Conservation (phyloP, 2,113 vertebrate genomes). For the Hypomesus transpacificus region DNA sequence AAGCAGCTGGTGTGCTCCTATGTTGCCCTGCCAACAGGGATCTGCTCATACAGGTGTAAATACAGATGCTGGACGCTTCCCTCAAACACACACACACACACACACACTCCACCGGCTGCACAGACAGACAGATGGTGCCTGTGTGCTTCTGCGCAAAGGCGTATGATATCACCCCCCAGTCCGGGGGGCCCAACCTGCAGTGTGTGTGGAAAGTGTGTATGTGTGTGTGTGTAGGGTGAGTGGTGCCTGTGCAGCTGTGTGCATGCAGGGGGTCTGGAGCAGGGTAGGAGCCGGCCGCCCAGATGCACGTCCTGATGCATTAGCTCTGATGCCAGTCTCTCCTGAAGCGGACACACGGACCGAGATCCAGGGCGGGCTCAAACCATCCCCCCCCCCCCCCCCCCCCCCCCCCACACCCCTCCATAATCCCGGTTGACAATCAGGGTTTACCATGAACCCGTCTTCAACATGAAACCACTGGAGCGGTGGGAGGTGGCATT, state of each 20-base stretch:
- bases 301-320: conserved; percentile 56
- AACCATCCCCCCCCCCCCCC: too few relatives aligned
- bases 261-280: conserved; percentile 22
- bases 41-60: conserved; percentile 89
- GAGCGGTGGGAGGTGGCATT: too few relatives aligned
- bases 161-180: conserved; percentile 58
- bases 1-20: conserved; percentile 84
- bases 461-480: too few relatives aligned
- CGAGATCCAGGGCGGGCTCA: not conserved
- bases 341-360: conserved; percentile 30
- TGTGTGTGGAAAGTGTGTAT: conserved; percentile 23
- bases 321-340: conserved; percentile 47
- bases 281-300: conserved; percentile 29
- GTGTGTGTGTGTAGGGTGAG: conserved; percentile 21
- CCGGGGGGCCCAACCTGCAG: conserved; percentile 55
- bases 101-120: conserved; percentile 19
- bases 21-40: conserved; percentile 75
- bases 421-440: too few relatives aligned
- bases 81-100: conserved; percentile 3
- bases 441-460: too few relatives aligned
- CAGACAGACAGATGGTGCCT: conserved; percentile 62
- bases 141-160: conserved; percentile 52
- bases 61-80: conserved; percentile 78
- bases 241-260: conserved; percentile 19
- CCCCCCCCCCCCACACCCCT: too few relatives aligned